phyloP scores from a whole-genome alignment of 1,140 invertebrate genomes.

The Delia radicum region DNA sequence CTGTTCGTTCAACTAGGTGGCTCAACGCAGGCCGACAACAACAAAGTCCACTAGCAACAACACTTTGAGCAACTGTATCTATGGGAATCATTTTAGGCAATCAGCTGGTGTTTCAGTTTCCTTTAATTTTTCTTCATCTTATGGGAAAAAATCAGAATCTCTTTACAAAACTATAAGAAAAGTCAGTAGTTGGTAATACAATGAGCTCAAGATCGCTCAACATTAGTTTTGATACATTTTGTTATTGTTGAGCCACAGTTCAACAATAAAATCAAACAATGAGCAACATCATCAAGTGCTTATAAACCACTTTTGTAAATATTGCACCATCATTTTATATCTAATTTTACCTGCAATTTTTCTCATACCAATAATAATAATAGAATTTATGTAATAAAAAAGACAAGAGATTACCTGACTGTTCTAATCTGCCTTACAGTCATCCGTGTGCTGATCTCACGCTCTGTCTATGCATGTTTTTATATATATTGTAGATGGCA shows the following conservation, averaged over 20 bases:
- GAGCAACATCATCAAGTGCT: no score
- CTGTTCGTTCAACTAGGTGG: slow-evolving; percentile 10
- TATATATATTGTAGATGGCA: no score
- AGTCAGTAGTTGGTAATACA: slow-evolving; percentile 21
- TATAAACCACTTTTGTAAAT: no score
- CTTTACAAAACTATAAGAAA: neutral
- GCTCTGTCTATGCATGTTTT: no score
- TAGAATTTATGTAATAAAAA: no score
- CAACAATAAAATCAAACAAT: no score
- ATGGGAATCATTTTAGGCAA: slow-evolving; percentile 5
- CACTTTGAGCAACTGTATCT: neutral
- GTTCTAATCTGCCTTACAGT: no score
- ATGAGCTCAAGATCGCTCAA: slow-evolving; percentile 5
- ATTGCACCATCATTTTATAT: no score
- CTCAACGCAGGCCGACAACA: neutral
- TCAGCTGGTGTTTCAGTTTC: slow-evolving; percentile 10
- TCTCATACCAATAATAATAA: no score
- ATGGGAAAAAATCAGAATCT: neutral
- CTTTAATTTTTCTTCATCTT: neutral
- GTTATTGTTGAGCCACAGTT: slow-evolving; percentile 13
- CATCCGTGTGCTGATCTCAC: no score
- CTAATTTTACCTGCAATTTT: no score
- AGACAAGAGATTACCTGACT: no score
- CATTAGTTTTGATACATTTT: neutral
- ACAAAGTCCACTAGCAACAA: neutral